phyloP scores from a whole-genome alignment of 2,113 vertebrate species.

The Malurus cyaneus region DNA sequence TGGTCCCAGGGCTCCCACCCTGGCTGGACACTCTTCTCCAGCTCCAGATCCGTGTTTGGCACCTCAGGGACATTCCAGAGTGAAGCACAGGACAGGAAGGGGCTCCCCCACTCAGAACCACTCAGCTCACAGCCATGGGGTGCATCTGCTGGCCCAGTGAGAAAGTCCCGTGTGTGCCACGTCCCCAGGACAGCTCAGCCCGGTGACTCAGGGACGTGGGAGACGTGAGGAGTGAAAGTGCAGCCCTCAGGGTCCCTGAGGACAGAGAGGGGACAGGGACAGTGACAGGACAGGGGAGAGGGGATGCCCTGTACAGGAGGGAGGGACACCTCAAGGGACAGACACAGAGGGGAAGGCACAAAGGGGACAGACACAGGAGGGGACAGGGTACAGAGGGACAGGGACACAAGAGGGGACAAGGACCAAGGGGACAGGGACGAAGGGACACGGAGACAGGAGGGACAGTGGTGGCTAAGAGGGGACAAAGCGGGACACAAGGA shows the following conservation, averaged over 20 bases:
- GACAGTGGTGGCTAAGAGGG: no score
- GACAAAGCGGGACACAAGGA: no score
- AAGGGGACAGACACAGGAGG: no score
- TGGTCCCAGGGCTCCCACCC: neutral
- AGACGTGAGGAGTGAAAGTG: neutral
- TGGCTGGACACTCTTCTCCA: neutral
- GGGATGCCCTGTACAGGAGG: no score
- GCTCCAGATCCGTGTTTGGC: neutral
- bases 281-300: no score
- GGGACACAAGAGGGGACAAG: neutral
- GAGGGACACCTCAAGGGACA: no score
- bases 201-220: neutral
- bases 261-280: neutral
- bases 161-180: neutral
- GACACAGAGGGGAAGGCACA: no score
- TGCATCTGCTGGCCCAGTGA: neutral
- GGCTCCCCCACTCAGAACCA: neutral
- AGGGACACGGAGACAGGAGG: no score
- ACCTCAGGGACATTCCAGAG: neutral
- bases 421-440: no score
- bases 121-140: neutral
- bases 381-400: no score
- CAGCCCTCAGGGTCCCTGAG: neutral
- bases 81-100: neutral
- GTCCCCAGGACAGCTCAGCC: conserved; percentile 10